These are phyloP conservation scores for Spialia ferax DNA, from an alignment of 2,888 invertebrate genomes.

Conservation along the genomic window DNA sequence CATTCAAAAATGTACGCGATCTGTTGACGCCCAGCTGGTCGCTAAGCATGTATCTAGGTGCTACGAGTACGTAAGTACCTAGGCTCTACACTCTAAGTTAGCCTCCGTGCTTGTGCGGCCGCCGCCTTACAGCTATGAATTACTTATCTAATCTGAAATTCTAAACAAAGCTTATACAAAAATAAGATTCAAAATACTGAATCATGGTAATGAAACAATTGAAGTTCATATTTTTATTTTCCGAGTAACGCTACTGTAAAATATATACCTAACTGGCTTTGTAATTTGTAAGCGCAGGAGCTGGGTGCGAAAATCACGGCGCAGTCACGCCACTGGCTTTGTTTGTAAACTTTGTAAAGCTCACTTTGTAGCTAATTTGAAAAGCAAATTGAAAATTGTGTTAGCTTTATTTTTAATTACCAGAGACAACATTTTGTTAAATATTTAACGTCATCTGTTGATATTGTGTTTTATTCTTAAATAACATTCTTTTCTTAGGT, in stretches of 20 bases:
- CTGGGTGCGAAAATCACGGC: conserved; percentile 8
- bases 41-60: too few species aligned
- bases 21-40: too few species aligned
- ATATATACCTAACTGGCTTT: neutral
- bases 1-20: too few species aligned
- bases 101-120: too few species aligned
- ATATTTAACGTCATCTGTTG: conserved; percentile 1
- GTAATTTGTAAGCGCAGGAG: conserved; percentile 7
- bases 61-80: too few species aligned
- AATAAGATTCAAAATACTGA: too few species aligned
- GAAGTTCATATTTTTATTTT: too few species aligned
- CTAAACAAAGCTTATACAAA: too few species aligned
- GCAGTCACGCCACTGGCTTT: conserved; percentile 13
- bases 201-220: too few species aligned
- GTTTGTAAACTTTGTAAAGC: conserved; percentile 22
- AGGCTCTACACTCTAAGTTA: too few species aligned
- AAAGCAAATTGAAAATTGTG: conserved; percentile 18
- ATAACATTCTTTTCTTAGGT: neutral
- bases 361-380: conserved; percentile 17
- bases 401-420: conserved; percentile 17
- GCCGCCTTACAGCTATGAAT: too few species aligned
- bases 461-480: neutral
- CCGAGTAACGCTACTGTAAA: neutral
- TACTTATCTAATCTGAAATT: too few species aligned
- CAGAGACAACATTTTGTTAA: neutral